Conservation (phyloP, 2,113 vertebrate species). For the Rhinogobius similis region DNA sequence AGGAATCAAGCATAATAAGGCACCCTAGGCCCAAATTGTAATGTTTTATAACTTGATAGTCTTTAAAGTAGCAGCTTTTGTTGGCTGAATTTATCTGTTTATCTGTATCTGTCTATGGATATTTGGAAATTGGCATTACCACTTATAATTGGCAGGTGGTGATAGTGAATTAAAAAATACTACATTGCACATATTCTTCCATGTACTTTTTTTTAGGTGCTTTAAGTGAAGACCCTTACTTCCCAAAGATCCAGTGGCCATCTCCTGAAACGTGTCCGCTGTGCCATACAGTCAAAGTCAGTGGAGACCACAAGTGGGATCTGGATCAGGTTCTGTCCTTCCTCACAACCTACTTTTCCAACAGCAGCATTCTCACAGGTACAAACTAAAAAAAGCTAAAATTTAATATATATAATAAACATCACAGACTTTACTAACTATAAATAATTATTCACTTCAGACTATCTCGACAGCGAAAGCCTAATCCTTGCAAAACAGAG, state of each 20-base stretch:
- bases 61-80: too few relatives aligned
- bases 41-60: too few relatives aligned
- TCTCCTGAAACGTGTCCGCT: slow-evolving; percentile 77
- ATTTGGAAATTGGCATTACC: background rate
- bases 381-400: background rate
- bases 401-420: background rate
- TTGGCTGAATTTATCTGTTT: too few relatives aligned
- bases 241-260: slow-evolving; percentile 95
- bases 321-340: slow-evolving; percentile 74
- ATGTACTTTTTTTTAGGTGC: slow-evolving; percentile 72
- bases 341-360: slow-evolving; percentile 82
- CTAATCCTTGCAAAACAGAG: slow-evolving; percentile 46
- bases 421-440: background rate
- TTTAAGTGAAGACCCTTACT: slow-evolving; percentile 87
- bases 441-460: slow-evolving; percentile 18
- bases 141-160: background rate
- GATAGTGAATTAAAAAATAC: background rate
- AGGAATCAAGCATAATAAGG: too few relatives aligned
- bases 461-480: slow-evolving; percentile 59
- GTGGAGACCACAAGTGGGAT: slow-evolving; percentile 79
- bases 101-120: background rate
- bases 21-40: too few relatives aligned
- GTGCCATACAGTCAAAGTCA: slow-evolving; percentile 78
- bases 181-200: background rate
- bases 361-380: slow-evolving; percentile 69